Conservation (phyloP, 2,888 invertebrate species). For the Dione juno region DNA sequence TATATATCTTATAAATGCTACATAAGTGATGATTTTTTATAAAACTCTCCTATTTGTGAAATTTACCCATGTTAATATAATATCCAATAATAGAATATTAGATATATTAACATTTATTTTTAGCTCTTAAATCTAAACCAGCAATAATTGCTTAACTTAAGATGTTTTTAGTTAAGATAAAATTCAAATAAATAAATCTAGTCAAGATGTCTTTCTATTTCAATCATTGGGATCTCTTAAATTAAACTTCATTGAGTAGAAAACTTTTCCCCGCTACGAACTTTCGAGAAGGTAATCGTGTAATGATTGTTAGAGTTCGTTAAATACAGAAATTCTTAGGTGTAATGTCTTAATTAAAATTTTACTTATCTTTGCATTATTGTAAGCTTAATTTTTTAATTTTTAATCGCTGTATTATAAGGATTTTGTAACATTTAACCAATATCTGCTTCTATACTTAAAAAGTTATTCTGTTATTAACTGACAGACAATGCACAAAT, state of each 20-base stretch:
- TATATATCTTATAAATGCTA: not conserved
- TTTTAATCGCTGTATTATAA: not conserved
- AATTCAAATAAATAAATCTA: conserved; percentile 42
- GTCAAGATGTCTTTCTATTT: conserved; percentile 35
- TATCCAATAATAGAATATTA: conserved; percentile 20
- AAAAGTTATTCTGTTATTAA: too few relatives aligned
- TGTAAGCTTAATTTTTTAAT: not conserved
- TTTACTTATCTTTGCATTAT: conserved; percentile 5
- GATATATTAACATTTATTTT: conserved; percentile 13
- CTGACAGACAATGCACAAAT: not conserved
- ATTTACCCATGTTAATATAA: too few relatives aligned
- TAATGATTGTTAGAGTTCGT: conserved; percentile 31
- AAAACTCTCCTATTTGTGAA: conserved; percentile 6
- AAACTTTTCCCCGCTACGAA: conserved; percentile 33
- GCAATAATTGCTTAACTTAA: conserved; percentile 24
- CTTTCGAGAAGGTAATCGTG: conserved; percentile 28
- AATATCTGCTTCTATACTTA: too few relatives aligned
- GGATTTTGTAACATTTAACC: not conserved
- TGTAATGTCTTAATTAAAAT: conserved; percentile 29
- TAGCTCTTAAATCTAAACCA: not conserved
- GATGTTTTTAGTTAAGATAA: conserved; percentile 32
- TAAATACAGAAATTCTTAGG: conserved; percentile 17
- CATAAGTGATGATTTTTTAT: not conserved
- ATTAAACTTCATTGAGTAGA: conserved; percentile 28
- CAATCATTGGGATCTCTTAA: conserved; percentile 32